Conservation (phyloP, 2,888 invertebrate genomes). For the Thumatha senex region DNA sequence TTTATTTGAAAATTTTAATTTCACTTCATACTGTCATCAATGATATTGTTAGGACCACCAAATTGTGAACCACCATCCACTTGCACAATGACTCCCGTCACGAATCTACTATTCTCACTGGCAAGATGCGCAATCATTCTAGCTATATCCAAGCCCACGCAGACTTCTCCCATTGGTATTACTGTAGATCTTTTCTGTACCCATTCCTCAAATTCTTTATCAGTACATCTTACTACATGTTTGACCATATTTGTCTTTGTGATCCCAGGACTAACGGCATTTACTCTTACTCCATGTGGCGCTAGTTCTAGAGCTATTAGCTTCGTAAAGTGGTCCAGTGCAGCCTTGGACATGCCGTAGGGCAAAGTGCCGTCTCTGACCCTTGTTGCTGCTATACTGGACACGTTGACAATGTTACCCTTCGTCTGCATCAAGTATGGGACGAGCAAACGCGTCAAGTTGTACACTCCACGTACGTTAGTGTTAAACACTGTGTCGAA, state of each 20-base stretch:
- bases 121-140: conserved; percentile 92
- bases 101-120: conserved; percentile 89
- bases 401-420: conserved; percentile 94
- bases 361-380: conserved; percentile 48
- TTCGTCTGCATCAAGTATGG: conserved; percentile 90
- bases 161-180: conserved; percentile 37
- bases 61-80: conserved; percentile 41
- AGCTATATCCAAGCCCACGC: conserved; percentile 87
- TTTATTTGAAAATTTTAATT: too few relatives aligned
- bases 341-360: conserved; percentile 43
- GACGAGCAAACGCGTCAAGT: conserved; percentile 89
- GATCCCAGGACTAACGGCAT: conserved; percentile 10
- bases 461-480: conserved; percentile 89
- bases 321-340: conserved; percentile 49
- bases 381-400: conserved; percentile 56
- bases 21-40: background rate
- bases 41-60: background rate
- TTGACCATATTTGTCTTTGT: conserved; percentile 18
- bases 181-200: conserved; percentile 6
- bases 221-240: conserved; percentile 29
- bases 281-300: conserved; percentile 47
- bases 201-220: conserved; percentile 37
- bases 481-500: conserved; percentile 92
- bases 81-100: conserved; percentile 85
- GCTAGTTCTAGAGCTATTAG: conserved; percentile 50